Base-by-base conservation (phyloP, 2,797 vertebrate genomes). In the Myotis myotis region DNA sequence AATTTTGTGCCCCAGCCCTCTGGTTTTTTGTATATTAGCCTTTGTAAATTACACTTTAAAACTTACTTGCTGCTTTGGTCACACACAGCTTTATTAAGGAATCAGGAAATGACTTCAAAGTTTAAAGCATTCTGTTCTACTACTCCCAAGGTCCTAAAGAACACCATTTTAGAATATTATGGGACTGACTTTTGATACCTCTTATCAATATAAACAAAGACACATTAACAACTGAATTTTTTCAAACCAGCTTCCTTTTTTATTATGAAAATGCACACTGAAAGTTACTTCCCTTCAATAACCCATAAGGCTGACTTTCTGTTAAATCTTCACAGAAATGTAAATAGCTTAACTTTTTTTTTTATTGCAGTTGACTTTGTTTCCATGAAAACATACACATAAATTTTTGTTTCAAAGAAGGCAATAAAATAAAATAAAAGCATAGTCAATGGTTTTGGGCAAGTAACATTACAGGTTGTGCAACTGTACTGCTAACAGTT, bases 381-480 rank as follows among this genome's bases (percentile, higher is more conserved):
- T 97, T 98, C 96, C 95, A 97, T 89, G 93, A 74, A 96, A 38
- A 36, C 25, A 86, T 66, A 71, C 60, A 38, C 8, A 76, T 57
- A 36, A 36, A 44, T 51, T 55, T 53, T 86, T 71, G 49, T 92
- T 97, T 97, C 82, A 96, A 97, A 97, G 97, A 95, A 98, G 96
- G 96, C 97, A 97, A 91, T 97, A 93, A 95, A 76, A 97, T 97
- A 94, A 98, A 98, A 98, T 89, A 98, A 98, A 96, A 97, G 84
- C 96, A 97, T 97, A 92, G 97, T 97, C 97, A 98, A 98, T 98
- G 97, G 95, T 96, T 96, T 97, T 96, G 96, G 96, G 94, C 97
- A 99, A 98, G 98, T 98, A 98, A 98, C 98, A 98, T 99, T 98
- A 97, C 98, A 98, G 97, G 97, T 97, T 98, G 98, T 72, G 16